Percentiles rank a stretch among this genome's conserved stretches.
phyloP scores from a whole-genome alignment of 2,888 invertebrate genomes.

The Mesochorus sp. region DNA sequence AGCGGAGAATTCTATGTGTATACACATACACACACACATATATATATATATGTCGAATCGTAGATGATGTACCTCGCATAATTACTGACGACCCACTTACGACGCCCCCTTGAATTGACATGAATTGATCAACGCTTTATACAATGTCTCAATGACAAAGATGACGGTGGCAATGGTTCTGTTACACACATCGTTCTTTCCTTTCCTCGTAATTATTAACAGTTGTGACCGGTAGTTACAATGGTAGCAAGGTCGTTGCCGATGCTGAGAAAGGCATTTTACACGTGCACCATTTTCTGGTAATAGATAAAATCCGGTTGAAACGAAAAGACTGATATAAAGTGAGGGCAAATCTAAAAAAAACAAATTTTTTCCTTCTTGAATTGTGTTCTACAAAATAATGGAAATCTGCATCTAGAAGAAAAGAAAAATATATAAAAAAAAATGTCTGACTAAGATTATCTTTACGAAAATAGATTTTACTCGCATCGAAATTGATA shows the following conservation, averaged over 20 bases:
- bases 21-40: constrained; percentile 59
- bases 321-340: no score
- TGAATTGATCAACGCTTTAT: constrained; percentile 65
- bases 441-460: neutral
- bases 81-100: constrained; percentile 69
- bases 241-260: neutral
- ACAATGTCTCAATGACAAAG: constrained; percentile 41
- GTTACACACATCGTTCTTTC: neutral
- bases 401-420: no score
- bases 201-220: neutral
- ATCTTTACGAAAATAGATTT: neutral
- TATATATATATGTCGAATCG: constrained; percentile 64
- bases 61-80: constrained; percentile 66
- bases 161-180: neutral
- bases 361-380: no score
- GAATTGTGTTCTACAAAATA: no score
- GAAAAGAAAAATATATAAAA: no score
- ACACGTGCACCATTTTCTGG: neutral
- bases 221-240: neutral
- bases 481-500: neutral
- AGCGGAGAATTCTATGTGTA: constrained; percentile 21
- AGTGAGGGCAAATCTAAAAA: no score
- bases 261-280: neutral
- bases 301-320: neutral
- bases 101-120: constrained; percentile 69